Conservation (phyloP, 2,888 invertebrate genomes). For the Erebia ligea region DNA sequence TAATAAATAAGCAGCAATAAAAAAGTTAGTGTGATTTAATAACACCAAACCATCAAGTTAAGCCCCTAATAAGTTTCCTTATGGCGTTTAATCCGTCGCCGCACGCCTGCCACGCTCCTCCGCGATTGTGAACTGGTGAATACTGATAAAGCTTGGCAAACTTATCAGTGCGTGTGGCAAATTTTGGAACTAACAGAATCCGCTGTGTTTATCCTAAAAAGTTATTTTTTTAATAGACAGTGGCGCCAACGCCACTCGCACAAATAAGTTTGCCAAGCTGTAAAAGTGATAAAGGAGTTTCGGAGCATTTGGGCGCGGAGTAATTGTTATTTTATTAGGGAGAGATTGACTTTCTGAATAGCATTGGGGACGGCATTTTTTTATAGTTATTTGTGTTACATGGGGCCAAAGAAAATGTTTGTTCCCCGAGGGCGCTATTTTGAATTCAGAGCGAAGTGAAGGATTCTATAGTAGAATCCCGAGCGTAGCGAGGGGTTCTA, state of each 20-base stretch:
- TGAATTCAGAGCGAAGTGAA: no score
- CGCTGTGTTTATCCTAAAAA: no score
- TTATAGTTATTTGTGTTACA: no score
- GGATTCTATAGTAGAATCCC: no score
- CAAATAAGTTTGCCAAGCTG: no score
- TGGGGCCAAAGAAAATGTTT: no score
- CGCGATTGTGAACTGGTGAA: slow-evolving; percentile 13
- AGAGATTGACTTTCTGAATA: neutral
- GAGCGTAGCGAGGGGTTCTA: no score
- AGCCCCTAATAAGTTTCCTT: slow-evolving; percentile 15
- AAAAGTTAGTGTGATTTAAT: neutral
- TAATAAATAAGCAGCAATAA: neutral
- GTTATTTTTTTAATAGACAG: no score
- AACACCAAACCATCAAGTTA: neutral
- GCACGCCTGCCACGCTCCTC: slow-evolving; percentile 14
- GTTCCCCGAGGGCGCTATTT: no score
- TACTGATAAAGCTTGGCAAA: neutral
- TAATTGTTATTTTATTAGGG: slow-evolving; percentile 12
- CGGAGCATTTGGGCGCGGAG: neutral
- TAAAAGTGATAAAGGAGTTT: neutral
- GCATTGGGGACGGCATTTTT: neutral
- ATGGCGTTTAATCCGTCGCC: slow-evolving; percentile 7
- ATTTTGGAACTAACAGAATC: no score
- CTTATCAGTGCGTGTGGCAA: no score
- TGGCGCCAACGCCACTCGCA: no score